Conservation (phyloP, 2,113 vertebrate genomes). For the Oreochromis spilurus region DNA sequence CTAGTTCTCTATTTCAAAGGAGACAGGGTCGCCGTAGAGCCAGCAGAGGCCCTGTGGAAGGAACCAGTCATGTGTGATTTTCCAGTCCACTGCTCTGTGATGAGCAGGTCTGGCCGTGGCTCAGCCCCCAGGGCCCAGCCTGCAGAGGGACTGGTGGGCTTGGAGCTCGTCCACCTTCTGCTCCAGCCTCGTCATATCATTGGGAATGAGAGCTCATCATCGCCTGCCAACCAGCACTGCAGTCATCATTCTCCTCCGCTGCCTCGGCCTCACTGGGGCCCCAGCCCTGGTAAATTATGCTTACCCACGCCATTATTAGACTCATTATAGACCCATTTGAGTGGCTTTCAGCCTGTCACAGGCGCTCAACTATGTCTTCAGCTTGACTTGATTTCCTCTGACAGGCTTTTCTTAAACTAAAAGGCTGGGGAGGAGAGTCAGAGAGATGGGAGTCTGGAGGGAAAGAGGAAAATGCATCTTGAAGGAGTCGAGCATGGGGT, state of each 20-base stretch:
- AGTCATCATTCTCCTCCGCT: conserved; percentile 48
- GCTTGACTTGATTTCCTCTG: conserved; percentile 69
- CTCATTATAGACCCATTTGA: conserved; percentile 72
- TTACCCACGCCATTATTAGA: conserved; percentile 72
- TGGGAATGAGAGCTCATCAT: conserved; percentile 60
- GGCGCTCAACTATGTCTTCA: conserved; percentile 65
- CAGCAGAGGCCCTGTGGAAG: conserved; percentile 61
- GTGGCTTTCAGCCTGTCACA: conserved; percentile 72
- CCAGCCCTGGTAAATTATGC: conserved; percentile 63
- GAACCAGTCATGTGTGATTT: conserved; percentile 72
- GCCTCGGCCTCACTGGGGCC: conserved; percentile 40
- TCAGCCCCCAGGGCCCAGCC: conserved; percentile 39
- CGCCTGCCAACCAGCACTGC: conserved; percentile 43
- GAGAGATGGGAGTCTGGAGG: conserved; percentile 12
- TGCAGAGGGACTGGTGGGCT: conserved; percentile 45
- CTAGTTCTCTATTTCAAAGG: conserved; percentile 70
- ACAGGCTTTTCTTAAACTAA: conserved; percentile 71
- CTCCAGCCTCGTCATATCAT: conserved; percentile 55
- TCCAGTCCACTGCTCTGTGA: conserved; percentile 66
- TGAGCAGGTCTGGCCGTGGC: conserved; percentile 54
- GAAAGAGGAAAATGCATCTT: conserved; percentile 47
- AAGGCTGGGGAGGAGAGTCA: conserved; percentile 46
- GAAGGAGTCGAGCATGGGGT: conserved; percentile 27
- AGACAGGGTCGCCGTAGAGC: conserved; percentile 56
- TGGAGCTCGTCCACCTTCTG: conserved; percentile 66